Evolutionary conservation across 2,113 vertebrate genomes (phyloP).

Genomic region (Erythrolamprus reginae): DNA sequence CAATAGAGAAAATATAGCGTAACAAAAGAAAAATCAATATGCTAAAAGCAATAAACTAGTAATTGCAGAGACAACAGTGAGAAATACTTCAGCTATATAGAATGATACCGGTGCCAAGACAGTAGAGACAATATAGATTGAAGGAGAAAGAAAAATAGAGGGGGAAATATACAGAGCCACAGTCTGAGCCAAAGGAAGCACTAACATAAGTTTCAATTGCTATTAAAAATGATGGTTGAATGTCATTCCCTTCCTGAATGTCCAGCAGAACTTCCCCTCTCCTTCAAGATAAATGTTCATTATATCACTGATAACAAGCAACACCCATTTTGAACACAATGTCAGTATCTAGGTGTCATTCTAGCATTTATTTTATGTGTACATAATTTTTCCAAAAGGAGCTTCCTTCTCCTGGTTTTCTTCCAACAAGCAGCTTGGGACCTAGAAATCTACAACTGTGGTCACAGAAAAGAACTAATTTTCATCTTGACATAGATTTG

Average conservation of each 20-base stretch:
- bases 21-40: background rate
- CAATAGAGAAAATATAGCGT: background rate
- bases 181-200: background rate
- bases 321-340: background rate
- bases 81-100: background rate
- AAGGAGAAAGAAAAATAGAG: conserved; percentile 15
- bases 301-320: background rate
- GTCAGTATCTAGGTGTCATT: background rate
- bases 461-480: background rate
- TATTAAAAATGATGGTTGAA: background rate
- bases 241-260: background rate
- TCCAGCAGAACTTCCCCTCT: background rate
- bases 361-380: background rate
- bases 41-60: background rate
- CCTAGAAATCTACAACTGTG: background rate
- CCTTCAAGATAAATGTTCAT: background rate
- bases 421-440: background rate
- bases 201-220: background rate
- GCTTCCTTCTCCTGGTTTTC: background rate
- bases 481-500: background rate
- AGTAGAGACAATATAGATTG: background rate
- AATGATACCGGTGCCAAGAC: background rate
- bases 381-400: background rate
- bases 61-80: background rate
- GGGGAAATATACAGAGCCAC: background rate